Evolutionary conservation across 2,797 vertebrate species (phyloP).

Genomic region (Carcharodon carcharias): DNA sequence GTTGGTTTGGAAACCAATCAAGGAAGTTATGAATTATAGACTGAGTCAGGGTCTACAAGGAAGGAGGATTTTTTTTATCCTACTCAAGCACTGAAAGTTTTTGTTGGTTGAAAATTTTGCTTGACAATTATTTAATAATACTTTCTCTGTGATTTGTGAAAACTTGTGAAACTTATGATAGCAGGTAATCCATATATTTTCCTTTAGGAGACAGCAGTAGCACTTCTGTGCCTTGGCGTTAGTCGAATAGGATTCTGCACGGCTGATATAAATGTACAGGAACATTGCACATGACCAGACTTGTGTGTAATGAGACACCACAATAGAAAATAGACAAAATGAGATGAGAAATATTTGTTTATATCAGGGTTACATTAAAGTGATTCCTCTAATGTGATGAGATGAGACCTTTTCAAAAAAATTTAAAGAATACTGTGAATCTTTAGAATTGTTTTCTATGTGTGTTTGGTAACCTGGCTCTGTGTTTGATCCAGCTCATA

Average conservation of each 20-base stretch:
- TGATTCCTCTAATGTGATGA: not conserved
- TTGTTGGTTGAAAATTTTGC: not conserved
- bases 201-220: not conserved
- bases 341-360: not conserved
- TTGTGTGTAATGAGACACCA: not conserved
- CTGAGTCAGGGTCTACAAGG: not conserved
- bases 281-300: not conserved
- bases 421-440: not conserved
- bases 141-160: not conserved
- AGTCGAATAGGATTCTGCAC: not conserved
- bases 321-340: not conserved
- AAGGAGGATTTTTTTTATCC: not conserved
- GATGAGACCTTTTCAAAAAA: not conserved
- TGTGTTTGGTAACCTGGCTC: not conserved
- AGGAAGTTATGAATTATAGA: not conserved
- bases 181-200: not conserved
- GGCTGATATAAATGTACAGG: not conserved
- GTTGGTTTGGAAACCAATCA: not conserved
- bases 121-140: not conserved
- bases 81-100: not conserved
- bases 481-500: not conserved
- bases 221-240: not conserved
- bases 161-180: not conserved
- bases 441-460: not conserved
- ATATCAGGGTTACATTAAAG: not conserved